Conservation (phyloP, 2,888 invertebrate species). For the Cryptus armator region DNA sequence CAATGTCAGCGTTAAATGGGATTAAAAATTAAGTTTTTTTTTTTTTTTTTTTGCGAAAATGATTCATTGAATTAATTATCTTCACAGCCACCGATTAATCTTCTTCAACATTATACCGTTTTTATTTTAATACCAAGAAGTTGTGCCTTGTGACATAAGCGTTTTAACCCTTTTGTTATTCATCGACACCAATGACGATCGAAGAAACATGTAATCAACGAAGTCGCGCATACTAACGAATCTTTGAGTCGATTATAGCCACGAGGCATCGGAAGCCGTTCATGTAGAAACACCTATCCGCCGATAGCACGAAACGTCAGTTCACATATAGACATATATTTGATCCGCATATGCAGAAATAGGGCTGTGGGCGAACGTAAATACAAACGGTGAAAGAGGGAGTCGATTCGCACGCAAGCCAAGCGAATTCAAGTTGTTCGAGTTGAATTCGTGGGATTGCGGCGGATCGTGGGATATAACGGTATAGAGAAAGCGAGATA, state of each 20-base stretch:
- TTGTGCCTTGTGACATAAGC: too few species aligned
- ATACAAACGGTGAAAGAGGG: constrained; percentile 13
- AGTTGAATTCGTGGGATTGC: constrained; percentile 64
- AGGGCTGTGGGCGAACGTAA: constrained; percentile 9
- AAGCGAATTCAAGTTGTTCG: constrained; percentile 24
- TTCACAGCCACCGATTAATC: too few species aligned
- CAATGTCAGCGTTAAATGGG: too few species aligned
- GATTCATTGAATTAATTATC: too few species aligned
- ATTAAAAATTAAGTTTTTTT: too few species aligned
- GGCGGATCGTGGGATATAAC: constrained; percentile 10
- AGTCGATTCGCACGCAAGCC: constrained; percentile 31
- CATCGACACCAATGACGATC: too few species aligned
- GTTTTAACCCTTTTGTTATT: too few species aligned
- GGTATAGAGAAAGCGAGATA: constrained; percentile 24
- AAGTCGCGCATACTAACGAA: too few species aligned
- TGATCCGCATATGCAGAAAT: constrained; percentile 3
- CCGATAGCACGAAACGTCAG: not conserved
- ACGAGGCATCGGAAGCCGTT: not conserved
- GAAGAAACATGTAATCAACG: too few species aligned
- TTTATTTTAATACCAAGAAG: too few species aligned
- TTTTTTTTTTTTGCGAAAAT: too few species aligned
- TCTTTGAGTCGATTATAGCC: not conserved
- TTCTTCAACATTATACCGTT: too few species aligned
- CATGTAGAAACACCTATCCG: not conserved
- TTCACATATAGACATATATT: not conserved